Conservation (phyloP, 2,113 vertebrate genomes). For the Mesoclemmys tuberculata region DNA sequence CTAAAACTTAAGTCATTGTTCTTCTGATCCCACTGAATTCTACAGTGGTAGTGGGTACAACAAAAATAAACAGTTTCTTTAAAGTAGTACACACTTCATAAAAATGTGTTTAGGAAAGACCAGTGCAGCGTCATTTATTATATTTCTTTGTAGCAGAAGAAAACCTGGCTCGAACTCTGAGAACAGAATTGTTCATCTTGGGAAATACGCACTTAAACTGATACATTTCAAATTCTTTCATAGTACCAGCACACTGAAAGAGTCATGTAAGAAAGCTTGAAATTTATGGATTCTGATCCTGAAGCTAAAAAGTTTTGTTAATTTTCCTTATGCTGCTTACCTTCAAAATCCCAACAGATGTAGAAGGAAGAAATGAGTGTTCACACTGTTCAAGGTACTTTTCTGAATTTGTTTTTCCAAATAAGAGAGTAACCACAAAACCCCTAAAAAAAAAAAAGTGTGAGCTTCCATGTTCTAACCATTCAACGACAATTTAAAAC, state of each 20-base stretch:
- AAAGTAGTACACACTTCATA: not conserved
- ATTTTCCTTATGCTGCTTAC: conserved; percentile 71
- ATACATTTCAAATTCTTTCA: not conserved
- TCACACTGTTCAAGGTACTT: conserved; percentile 96
- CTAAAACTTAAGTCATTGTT: too few relatives aligned
- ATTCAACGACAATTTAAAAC: not conserved
- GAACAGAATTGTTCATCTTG: not conserved
- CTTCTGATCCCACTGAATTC: too few relatives aligned
- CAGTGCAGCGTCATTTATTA: not conserved
- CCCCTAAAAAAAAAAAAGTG: conserved; percentile 80
- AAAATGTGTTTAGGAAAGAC: not conserved
- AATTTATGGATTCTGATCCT: not conserved
- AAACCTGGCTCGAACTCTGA: not conserved
- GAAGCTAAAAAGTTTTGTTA: not conserved
- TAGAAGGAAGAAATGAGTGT: conserved; percentile 92
- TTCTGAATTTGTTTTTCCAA: conserved; percentile 98
- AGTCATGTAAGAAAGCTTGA: not conserved
- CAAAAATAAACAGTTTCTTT: not conserved
- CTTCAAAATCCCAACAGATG: conserved; percentile 90
- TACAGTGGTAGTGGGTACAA: not conserved
- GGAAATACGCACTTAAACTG: not conserved
- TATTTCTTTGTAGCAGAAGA: not conserved
- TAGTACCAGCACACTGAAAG: not conserved
- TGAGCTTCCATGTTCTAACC: not conserved
- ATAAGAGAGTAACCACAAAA: conserved; percentile 93